Base-by-base conservation (phyloP, 2,113 vertebrate genomes). In the Halichoeres trimaculatus region DNA sequence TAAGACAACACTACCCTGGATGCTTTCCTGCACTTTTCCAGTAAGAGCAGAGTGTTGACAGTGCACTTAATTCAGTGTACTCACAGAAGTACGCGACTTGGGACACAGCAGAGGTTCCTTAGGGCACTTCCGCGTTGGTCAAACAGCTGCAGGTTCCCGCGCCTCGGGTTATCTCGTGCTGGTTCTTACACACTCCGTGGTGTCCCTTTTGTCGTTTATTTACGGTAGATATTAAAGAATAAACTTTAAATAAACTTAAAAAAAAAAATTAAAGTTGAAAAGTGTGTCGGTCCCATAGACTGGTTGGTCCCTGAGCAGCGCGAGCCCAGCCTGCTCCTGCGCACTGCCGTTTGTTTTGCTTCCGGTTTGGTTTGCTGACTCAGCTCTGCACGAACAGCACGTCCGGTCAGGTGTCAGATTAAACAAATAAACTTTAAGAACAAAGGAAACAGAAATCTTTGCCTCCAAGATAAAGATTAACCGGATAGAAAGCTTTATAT, bases 301-400 rank as follows among this genome's bases (percentile, higher is more conserved):
- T 45, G 13, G 3, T 26, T 7, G 2, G 12, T 26, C 1, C 0
- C 8, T 2, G 0, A 0, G 24, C n/a, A 43, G 38, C 60, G 19
- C 34, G 13, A 55, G 7, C 43, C 14, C 26, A 9, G 0, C 1
- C 38, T 35, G 41, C 74, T 70, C 58, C 1, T 74, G 80, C 80
- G 40, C 55, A 1, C 0, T 9, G 17, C 13, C 0, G 6, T 54
- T 52, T 86, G 40, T 86, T 84, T 70, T 57, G 45, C 8, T 86
- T 89, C 84, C 79, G 74, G 58, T 36, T 63, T 56, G 19, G 10
- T 65, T 76, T 22, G 70, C 76, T 80, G 74, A 89, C 2, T 86
- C 81, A 83, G 78, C 73, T 17, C 20, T 61, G 10, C 26, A 0
- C 1, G 43, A 2, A 66, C 54, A 20, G 19, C 55, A 70, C 35